Conservation (phyloP, 2,797 vertebrate genomes). For the Macrochelys suwanniensis region DNA sequence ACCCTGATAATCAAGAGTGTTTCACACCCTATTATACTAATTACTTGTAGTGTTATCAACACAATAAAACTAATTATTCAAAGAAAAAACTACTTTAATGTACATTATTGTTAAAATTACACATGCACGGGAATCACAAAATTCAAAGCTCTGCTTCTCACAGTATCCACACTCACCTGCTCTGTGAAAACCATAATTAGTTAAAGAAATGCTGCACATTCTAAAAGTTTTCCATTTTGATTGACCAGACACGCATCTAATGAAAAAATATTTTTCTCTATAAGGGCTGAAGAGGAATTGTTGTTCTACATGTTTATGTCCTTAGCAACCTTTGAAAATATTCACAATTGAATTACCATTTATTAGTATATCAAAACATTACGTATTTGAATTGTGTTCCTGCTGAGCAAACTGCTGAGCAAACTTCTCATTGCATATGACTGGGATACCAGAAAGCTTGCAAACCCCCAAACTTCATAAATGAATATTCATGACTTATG, state of each 20-base stretch:
- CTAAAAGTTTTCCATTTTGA: neutral
- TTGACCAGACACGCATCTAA: neutral
- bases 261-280: neutral
- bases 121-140: neutral
- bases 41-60: neutral
- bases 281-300: neutral
- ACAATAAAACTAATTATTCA: neutral
- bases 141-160: neutral
- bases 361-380: neutral
- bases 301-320: neutral
- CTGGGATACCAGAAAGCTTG: neutral
- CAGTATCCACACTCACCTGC: neutral
- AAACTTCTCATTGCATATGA: neutral
- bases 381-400: neutral
- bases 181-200: neutral
- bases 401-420: neutral
- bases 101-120: slow-evolving; percentile 8
- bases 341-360: neutral
- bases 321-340: neutral
- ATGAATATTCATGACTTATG: neutral
- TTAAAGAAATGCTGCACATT: neutral
- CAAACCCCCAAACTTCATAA: neutral
- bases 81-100: neutral
- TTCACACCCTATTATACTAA: neutral
- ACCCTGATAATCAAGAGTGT: slow-evolving; percentile 1